These are phyloP conservation scores for Cataglyphis hispanica DNA, from an alignment of 1,140 invertebrate genomes.

Conservation along the genomic window DNA sequence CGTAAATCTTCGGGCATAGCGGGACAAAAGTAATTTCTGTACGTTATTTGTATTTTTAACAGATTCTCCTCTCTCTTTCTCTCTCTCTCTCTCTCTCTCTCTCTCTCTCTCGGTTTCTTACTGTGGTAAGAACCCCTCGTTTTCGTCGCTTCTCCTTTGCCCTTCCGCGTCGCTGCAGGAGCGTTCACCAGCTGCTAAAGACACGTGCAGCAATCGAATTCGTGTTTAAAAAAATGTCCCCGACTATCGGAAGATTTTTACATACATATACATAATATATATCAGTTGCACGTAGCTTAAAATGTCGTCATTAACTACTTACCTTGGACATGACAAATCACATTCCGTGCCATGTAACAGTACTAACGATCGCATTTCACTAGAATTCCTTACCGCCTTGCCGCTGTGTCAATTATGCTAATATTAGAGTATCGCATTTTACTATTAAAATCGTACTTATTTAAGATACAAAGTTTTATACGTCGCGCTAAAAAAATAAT, in stretches of 20 bases:
- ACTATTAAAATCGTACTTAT: neutral
- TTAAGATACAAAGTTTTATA: neutral
- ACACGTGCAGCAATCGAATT: slow-evolving; percentile 60
- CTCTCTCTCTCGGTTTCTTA: neutral
- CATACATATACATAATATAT: neutral
- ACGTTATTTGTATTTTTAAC: slow-evolving; percentile 85
- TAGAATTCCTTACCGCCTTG: neutral
- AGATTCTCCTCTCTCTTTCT: slow-evolving; percentile 51
- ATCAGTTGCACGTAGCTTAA: neutral
- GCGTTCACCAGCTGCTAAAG: slow-evolving; percentile 18
- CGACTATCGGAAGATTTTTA: slow-evolving; percentile 4
- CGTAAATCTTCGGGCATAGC: slow-evolving; percentile 84
- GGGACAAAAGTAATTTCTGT: slow-evolving; percentile 86
- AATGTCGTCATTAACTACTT: neutral
- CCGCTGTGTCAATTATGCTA: neutral
- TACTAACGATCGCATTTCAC: slow-evolving; percentile 31
- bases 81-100: no score
- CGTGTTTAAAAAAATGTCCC: slow-evolving; percentile 9
- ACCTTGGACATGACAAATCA: slow-evolving; percentile 27
- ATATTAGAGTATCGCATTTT: neutral
- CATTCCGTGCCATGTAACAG: neutral
- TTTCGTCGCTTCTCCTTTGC: slow-evolving; percentile 57
- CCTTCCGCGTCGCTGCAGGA: neutral
- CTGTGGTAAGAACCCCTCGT: slow-evolving; percentile 21
- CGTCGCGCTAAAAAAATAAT: neutral